Conservation (phyloP, 2,888 invertebrate species). For the Dermolepida albohirtum region DNA sequence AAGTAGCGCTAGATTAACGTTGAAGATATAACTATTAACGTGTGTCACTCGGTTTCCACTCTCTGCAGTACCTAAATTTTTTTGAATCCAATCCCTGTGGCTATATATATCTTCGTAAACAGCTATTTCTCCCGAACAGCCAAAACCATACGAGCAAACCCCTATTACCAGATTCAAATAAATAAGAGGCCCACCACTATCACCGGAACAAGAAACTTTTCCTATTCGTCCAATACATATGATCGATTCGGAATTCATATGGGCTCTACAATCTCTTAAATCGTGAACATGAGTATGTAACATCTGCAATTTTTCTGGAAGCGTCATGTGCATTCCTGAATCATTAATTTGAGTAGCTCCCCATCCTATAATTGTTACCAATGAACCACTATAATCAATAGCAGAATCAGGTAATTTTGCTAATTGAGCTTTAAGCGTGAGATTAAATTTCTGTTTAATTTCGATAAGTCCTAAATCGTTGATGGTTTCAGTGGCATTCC, state of each 20-base stretch:
- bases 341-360: not conserved
- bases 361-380: constrained; percentile 3
- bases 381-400: not conserved
- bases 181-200: not conserved
- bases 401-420: not conserved
- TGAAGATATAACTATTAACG: too few relatives aligned
- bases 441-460: not conserved
- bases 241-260: not conserved
- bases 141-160: not conserved
- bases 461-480: not conserved
- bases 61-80: not conserved
- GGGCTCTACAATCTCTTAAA: not conserved
- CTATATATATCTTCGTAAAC: constrained; percentile 13
- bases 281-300: not conserved
- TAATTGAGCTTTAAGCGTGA: not conserved
- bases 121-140: not conserved
- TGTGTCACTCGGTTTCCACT: not conserved
- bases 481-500: not conserved
- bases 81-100: not conserved
- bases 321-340: not conserved
- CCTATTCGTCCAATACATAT: not conserved
- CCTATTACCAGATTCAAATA: not conserved
- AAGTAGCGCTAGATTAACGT: too few relatives aligned
- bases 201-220: not conserved
- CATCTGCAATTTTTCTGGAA: not conserved